Percentiles rank a stretch among this genome's conserved stretches.
Conservation (phyloP, 2,888 invertebrate genomes). For the Geotrupes spiniger region DNA sequence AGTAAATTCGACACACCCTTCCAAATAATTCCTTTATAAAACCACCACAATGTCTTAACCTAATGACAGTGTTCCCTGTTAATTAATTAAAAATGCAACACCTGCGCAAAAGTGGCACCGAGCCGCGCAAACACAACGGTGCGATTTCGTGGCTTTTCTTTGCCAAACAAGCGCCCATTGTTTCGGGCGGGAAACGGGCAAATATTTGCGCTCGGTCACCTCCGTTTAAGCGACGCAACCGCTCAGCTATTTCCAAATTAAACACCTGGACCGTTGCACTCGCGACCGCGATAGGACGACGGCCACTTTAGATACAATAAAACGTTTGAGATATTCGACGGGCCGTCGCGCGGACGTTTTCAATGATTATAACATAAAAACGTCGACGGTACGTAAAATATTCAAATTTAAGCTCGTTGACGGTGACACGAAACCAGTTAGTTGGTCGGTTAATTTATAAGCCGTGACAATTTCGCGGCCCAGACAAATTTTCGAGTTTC, state of each 20-base stretch:
- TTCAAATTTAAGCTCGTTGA: not conserved
- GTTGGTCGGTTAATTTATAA: too few species aligned
- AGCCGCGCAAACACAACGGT: slow-evolving; percentile 4
- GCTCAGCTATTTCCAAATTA: not conserved
- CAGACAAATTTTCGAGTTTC: too few species aligned
- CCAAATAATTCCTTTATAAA: too few species aligned
- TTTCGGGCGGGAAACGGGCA: slow-evolving; percentile 16
- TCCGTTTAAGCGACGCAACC: not conserved
- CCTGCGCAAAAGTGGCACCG: not conserved
- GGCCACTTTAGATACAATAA: slow-evolving; percentile 2
- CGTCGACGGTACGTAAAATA: slow-evolving; percentile 3
- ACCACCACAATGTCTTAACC: too few species aligned
- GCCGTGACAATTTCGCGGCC: too few species aligned
- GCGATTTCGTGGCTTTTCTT: slow-evolving; percentile 18
- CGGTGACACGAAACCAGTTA: too few species aligned
- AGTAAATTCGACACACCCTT: too few species aligned
- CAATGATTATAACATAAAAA: slow-evolving; percentile 7
- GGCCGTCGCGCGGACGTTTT: not conserved
- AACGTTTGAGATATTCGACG: slow-evolving; percentile 1
- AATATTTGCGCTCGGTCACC: slow-evolving; percentile 11
- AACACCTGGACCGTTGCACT: not conserved
- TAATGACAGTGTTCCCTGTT: too few species aligned
- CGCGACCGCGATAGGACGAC: not conserved
- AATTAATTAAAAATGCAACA: too few species aligned
- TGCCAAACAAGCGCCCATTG: slow-evolving; percentile 18